A percentile compares a stretch with the other conserved stretches of the same genome.
Conservation (phyloP, 2,797 vertebrate genomes). For the Squalus acanthias region DNA sequence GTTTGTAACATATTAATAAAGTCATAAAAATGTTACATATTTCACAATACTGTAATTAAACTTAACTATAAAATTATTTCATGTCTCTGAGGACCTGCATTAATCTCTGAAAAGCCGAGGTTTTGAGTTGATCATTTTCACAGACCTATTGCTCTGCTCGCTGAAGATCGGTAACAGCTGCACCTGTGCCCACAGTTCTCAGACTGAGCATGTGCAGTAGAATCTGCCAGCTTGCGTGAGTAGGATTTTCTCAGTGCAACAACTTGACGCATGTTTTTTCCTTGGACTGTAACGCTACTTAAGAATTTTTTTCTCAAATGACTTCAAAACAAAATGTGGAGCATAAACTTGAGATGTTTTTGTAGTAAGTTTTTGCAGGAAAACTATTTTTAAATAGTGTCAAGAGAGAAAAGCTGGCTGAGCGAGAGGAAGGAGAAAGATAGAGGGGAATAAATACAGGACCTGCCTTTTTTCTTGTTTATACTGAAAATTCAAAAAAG, state of each 20-base stretch:
- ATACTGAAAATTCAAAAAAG: neutral
- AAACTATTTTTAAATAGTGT: neutral
- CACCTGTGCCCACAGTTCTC: neutral
- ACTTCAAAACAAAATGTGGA: neutral
- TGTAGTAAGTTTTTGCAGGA: neutral
- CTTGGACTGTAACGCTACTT: neutral
- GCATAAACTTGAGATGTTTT: neutral
- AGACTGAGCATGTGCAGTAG: neutral
- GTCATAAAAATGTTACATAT: neutral
- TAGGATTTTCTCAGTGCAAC: neutral
- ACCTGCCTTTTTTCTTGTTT: neutral
- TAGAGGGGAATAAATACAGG: neutral
- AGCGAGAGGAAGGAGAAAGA: neutral
- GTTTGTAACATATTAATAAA: neutral
- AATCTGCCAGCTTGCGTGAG: neutral
- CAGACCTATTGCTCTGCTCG: neutral
- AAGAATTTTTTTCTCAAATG: neutral
- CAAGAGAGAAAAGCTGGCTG: slow-evolving; percentile 2
- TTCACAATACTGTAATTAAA: neutral
- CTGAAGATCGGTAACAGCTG: neutral
- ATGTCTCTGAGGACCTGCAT: neutral
- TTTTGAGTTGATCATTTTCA: neutral
- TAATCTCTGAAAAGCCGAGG: neutral
- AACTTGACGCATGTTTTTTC: neutral
- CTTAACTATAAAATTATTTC: neutral